Percentiles rank a stretch among this genome's conserved stretches.
Conservation (phyloP, 2,797 vertebrate species). For the Staurois parvus region DNA sequence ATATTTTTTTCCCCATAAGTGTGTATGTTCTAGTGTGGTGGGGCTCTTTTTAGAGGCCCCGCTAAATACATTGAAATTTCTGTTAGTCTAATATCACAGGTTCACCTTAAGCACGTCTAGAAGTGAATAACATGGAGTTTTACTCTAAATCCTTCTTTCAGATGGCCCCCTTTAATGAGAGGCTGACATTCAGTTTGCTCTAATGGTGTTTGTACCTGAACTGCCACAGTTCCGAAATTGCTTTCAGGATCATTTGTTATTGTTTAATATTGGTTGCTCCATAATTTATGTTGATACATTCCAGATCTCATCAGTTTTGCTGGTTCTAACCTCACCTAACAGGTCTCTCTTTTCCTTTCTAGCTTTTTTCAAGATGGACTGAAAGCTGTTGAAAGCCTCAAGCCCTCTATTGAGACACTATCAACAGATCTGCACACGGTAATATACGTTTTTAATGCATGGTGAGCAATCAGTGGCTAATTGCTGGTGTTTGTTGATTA, state of each 20-base stretch:
- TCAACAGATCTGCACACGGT: conserved; percentile 96
- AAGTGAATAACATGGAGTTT: too few relatives aligned
- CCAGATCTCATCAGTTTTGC: conserved; percentile 6
- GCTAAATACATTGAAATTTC: too few relatives aligned
- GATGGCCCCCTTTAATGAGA: neutral
- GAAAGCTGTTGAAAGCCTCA: conserved; percentile 97
- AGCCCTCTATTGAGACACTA: conserved; percentile 95
- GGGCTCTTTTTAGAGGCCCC: too few relatives aligned
- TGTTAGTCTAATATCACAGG: too few relatives aligned
- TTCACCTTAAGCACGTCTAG: too few relatives aligned
- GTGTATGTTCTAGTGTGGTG: too few relatives aligned
- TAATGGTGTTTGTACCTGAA: neutral
- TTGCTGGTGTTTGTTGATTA: too few relatives aligned
- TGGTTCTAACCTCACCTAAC: conserved; percentile 7
- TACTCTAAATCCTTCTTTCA: neutral
- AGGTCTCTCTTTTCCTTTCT: conserved; percentile 47
- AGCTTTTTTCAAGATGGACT: conserved; percentile 99
- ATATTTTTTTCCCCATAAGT: too few relatives aligned
- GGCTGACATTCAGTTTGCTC: neutral
- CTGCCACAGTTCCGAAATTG: neutral
- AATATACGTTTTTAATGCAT: conserved; percentile 40
- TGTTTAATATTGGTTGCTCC: conserved; percentile 8
- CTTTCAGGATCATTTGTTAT: conserved; percentile 16
- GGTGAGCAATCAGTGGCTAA: too few relatives aligned
- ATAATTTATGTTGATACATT: conserved; percentile 21